Conservation (phyloP, 1,140 invertebrate species). For the Psilanteris sp. region DNA sequence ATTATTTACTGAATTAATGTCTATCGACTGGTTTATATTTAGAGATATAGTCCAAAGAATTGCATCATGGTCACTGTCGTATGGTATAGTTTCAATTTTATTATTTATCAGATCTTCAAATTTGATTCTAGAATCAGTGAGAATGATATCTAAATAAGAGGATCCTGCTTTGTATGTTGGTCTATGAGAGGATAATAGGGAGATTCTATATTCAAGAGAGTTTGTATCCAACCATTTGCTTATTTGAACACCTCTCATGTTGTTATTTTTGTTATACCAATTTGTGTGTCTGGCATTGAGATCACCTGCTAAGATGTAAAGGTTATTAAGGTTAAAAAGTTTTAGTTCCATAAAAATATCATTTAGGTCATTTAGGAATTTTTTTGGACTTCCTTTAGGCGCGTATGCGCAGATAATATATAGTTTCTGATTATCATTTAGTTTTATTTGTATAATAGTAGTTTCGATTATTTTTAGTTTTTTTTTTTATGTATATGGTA, state of each 20-base stretch:
- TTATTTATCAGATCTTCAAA: constrained; percentile 9
- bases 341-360: constrained; percentile 11
- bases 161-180: constrained; percentile 5
- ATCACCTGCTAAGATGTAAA: constrained; percentile 21
- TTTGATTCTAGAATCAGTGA: constrained; percentile 5
- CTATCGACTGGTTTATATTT: neutral
- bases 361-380: constrained; percentile 11
- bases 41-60: constrained; percentile 14
- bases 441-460: constrained; percentile 4
- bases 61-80: constrained; percentile 22
- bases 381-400: constrained; percentile 4
- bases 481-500: neutral
- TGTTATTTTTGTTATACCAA: constrained; percentile 1
- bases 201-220: constrained; percentile 4
- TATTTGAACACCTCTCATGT: constrained; percentile 8
- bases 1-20: too few species aligned
- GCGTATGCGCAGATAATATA: constrained; percentile 9
- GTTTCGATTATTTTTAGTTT: too few species aligned
- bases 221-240: constrained; percentile 5
- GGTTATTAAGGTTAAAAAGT: constrained; percentile 5
- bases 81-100: constrained; percentile 8
- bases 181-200: neutral
- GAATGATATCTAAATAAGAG: constrained; percentile 6
- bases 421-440: neutral
- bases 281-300: constrained; percentile 13